These are phyloP conservation scores for Petrocephalus schoutedeni DNA, from an alignment of 2,797 vertebrate species.

Conservation along the genomic window DNA sequence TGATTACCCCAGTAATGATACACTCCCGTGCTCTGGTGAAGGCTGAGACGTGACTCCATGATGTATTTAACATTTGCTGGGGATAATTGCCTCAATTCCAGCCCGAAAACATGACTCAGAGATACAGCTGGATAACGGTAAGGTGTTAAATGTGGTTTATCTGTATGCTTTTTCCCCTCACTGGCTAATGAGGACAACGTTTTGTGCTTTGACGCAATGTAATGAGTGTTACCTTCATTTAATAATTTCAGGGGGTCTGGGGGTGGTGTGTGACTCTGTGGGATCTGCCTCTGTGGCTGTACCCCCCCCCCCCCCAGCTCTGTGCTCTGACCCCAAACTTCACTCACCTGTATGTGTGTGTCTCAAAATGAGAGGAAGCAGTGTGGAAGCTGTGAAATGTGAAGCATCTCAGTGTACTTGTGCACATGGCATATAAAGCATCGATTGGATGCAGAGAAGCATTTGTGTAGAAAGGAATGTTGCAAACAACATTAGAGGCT, in stretches of 20 bases:
- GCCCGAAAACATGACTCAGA: neutral
- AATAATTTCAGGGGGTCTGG: neutral
- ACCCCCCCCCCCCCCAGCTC: neutral
- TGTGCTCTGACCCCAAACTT: neutral
- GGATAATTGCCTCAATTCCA: neutral
- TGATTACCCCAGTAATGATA: neutral
- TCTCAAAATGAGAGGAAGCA: neutral
- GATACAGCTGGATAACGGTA: neutral
- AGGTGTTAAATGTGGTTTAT: neutral
- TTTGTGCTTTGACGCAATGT: neutral
- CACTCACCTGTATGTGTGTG: neutral
- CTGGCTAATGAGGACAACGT: neutral
- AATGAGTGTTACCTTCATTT: neutral
- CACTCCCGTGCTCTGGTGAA: neutral
- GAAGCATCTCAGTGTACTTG: neutral
- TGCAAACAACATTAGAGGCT: neutral
- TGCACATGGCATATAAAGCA: neutral
- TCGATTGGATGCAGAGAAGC: neutral
- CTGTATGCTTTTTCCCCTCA: neutral
- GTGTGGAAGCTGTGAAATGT: neutral
- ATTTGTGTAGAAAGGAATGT: neutral
- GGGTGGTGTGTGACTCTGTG: neutral
- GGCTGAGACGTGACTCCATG: neutral
- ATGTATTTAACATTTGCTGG: neutral
- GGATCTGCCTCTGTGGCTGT: neutral